These are phyloP conservation scores for Nipponacmea schrenckii DNA, from an alignment of 2,888 invertebrate species.

Conservation along the genomic window DNA sequence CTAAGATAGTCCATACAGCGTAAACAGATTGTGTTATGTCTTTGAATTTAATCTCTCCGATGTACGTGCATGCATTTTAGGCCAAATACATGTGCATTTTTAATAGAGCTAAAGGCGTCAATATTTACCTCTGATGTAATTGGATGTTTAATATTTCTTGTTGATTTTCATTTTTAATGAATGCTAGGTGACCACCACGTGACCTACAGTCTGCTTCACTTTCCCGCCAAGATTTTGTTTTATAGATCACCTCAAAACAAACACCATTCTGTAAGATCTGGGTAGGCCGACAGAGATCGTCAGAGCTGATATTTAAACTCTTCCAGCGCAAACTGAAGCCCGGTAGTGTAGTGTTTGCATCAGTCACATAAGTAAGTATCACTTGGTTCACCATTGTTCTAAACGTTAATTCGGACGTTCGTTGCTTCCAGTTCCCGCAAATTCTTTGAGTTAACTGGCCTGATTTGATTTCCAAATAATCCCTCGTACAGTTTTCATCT, in stretches of 20 bases:
- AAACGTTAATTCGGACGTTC: constrained; percentile 38
- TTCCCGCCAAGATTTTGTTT: constrained; percentile 35
- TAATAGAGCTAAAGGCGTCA: background rate
- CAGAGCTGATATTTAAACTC: constrained; percentile 16
- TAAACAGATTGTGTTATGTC: too few relatives aligned
- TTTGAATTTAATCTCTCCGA: too few relatives aligned
- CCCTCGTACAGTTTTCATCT: constrained; percentile 36
- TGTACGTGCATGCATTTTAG: too few relatives aligned
- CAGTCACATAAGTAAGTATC: constrained; percentile 38
- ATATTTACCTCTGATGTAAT: constrained; percentile 32
- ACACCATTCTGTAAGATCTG: constrained; percentile 27
- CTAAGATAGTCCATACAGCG: too few relatives aligned
- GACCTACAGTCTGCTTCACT: constrained; percentile 36
- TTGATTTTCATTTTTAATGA: constrained; percentile 29
- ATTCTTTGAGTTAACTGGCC: constrained; percentile 25
- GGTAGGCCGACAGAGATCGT: constrained; percentile 23
- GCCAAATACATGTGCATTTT: too few relatives aligned
- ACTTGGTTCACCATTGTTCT: constrained; percentile 27
- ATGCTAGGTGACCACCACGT: constrained; percentile 38
- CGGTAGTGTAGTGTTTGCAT: constrained; percentile 28
- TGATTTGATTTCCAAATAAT: constrained; percentile 43
- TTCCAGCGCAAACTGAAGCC: constrained; percentile 43
- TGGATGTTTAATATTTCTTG: constrained; percentile 30
- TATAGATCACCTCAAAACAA: constrained; percentile 36
- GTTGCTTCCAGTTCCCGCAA: constrained; percentile 47